Base-by-base conservation (phyloP, 2,797 vertebrate species). In the Cottoperca gobio region DNA sequence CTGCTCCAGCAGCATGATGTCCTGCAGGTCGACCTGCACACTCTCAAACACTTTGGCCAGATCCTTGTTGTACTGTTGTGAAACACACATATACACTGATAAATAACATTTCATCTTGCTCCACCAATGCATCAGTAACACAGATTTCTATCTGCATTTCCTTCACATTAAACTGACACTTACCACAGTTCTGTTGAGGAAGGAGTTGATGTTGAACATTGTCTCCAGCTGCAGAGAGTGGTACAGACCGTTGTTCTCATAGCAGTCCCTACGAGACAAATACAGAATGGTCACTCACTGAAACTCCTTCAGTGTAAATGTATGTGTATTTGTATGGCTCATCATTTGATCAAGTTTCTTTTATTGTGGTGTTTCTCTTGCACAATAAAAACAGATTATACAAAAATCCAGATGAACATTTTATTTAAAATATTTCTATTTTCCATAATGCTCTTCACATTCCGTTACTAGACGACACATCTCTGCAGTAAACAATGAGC, bases 191-290 rank as follows among this genome's bases (percentile, higher is more conserved):
- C 94, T 91, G 90, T 96, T 96, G 70, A 99, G 92, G 86, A 96
- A 94, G 17, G 93, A 88, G 84, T 96, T 96, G 66, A 99, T 89
- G 82, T 97, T 95, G 86, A 98, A 98, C 55, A 94, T 85, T 43
- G 96, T 93, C 78, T 99, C 96, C 57, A 99, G 92, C 67, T 97
- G 96, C 78, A 99, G 94, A 8, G 97, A 94, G 10, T 96, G 93
- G 78, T 99, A 99, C 78, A 98, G 91, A 23, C 97, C 97, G 73
- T 94, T 96, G 83, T 97, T 97, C 50, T 97, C 95, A 74, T 95
- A 95, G 92, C 98, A 99, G 7, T 98, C 96, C 67, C 98, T 96
- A 37, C 2, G 17, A 78, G 39, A 81, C 26, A 81, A 66, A 86
- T 1, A 71, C 37, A 45, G 9, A 5, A n/a, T 24, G 2, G 24